Evolutionary conservation across 1,140 invertebrate species (phyloP), one percentile per base, ranked within the genome.

Genomic region (Cotesia vestalis): DNA sequence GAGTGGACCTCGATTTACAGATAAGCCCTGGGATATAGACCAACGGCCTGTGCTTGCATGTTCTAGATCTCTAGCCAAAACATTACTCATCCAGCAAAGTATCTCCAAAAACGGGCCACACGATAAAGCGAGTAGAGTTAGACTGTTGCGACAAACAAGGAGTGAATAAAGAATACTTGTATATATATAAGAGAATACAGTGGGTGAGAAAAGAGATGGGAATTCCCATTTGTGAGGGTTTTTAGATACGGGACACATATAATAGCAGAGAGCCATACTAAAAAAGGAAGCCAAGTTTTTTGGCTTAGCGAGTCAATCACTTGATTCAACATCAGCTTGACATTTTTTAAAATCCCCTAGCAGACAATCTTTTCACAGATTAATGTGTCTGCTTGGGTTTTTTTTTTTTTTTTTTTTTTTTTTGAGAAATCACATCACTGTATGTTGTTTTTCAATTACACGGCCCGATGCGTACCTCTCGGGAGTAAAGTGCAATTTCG

Each of bases 401-500:
- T 34, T 12, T n/a, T 8, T 46, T 40, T 40, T 40, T 17, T 17
- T 17, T 17, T 17, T 46, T 0, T 46, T 46, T 46, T 8, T 46
- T 46, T 46, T 46, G 40, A 46, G 40, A 46, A 46, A 46, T 46
- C 40, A 46, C 40, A 46, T 46, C 40, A 0, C 40, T 46, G 40
- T 46, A 46, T 46, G 69, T 71, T 71, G 69, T 71, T 71, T 71
- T 71, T 71, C 69, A 71, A 71, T 71, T 71, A 71, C 69, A 71
- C 69, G 69, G 69, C 17, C 27, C 40, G 52, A 34, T 52, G 61
- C 69, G 20, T 71, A 36, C 60, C 46, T 64, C 68, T 11, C 11
- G 68, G 68, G 27, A 51, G 62, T 27, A 70, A 60, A 34, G 20
- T 52, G 61, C 20, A 63, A 63, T 20, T 36, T 52, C 4, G 20